phyloP scores from a whole-genome alignment of 2,888 invertebrate species.

The Ennomos quercinarius region DNA sequence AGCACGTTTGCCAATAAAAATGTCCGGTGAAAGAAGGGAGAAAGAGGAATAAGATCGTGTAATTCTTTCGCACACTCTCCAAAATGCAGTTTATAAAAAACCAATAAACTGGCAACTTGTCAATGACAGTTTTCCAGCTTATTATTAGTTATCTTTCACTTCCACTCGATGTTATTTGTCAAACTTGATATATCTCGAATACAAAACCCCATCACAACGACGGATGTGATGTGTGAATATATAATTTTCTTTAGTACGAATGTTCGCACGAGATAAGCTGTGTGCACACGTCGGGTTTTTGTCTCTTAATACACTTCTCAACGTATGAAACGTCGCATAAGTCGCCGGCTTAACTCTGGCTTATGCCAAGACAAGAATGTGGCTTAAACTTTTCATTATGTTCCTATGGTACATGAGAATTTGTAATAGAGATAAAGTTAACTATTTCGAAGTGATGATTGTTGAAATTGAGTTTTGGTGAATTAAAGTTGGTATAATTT shows the following conservation, averaged over 20 bases:
- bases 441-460: not conserved
- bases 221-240: not conserved
- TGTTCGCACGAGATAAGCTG: constrained; percentile 74
- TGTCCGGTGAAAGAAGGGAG: too few relatives aligned
- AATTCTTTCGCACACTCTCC: too few relatives aligned
- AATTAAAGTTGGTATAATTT: too few relatives aligned
- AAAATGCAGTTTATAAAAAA: too few relatives aligned
- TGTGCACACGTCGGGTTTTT: constrained; percentile 66
- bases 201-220: constrained; percentile 19
- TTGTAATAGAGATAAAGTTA: not conserved
- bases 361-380: constrained; percentile 24
- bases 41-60: too few relatives aligned
- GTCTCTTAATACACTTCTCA: constrained; percentile 67
- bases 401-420: not conserved
- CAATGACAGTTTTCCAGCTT: too few relatives aligned
- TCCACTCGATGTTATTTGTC: constrained; percentile 17
- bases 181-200: constrained; percentile 3
- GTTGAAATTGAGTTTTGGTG: too few relatives aligned
- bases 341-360: constrained; percentile 21
- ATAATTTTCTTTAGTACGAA: constrained; percentile 51
- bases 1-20: too few relatives aligned
- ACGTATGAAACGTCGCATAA: constrained; percentile 47
- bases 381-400: constrained; percentile 15
- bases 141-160: constrained; percentile 10
- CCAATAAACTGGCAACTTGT: too few relatives aligned